phyloP scores from a whole-genome alignment of 2,113 vertebrate species.

The Heptranchias perlo region DNA sequence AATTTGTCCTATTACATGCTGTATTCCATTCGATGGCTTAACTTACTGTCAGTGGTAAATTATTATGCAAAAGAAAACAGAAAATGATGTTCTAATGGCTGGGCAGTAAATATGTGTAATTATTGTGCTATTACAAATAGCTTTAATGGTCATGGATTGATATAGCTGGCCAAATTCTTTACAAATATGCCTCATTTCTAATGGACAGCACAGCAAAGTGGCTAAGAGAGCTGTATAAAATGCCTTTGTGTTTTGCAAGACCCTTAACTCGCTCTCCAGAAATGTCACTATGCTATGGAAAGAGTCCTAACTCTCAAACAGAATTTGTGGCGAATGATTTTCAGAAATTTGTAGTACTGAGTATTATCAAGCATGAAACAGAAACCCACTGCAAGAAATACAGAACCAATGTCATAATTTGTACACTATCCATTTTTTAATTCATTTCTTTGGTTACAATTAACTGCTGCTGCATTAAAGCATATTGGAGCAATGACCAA shows the following conservation, averaged over 20 bases:
- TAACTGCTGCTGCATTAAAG: too few species aligned
- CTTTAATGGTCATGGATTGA: not conserved
- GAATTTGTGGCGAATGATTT: not conserved
- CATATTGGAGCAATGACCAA: not conserved
- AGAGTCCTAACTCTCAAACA: not conserved
- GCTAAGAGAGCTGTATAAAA: not conserved
- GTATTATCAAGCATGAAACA: slow-evolving; percentile 5
- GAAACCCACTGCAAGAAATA: not conserved
- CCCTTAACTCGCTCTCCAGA: not conserved
- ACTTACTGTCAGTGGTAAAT: not conserved
- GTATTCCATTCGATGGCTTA: not conserved
- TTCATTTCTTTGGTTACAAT: not conserved
- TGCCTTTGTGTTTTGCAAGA: not conserved
- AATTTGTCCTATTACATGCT: not conserved
- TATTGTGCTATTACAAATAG: not conserved
- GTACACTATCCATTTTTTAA: not conserved
- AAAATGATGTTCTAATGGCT: not conserved
- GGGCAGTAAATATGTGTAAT: not conserved
- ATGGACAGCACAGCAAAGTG: not conserved
- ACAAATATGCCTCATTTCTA: not conserved
- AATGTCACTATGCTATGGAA: not conserved
- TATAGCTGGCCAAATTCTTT: not conserved
- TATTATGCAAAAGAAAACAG: not conserved
- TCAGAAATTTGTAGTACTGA: not conserved
- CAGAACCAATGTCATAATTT: not conserved